Evolutionary conservation across 2,797 vertebrate genomes (phyloP).

Genomic region (Vipera ursinii): DNA sequence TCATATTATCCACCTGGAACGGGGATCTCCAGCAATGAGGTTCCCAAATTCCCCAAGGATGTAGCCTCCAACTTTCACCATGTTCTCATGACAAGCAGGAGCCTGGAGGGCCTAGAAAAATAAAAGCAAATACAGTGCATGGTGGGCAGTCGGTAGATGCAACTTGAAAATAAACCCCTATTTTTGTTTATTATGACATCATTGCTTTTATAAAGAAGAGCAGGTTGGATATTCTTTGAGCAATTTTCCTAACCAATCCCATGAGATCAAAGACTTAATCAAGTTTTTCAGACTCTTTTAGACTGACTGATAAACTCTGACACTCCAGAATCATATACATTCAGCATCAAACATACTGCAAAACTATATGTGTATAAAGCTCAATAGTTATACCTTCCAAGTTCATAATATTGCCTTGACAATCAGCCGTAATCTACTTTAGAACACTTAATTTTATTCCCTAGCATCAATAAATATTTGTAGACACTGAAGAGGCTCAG

Average conservation of each 20-base stretch:
- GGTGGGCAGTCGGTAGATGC: neutral
- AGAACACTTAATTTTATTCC: neutral
- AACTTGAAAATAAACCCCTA: neutral
- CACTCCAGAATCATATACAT: neutral
- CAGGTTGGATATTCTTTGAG: neutral
- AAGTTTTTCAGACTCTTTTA: neutral
- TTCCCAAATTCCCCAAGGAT: constrained; percentile 93
- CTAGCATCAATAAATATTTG: neutral
- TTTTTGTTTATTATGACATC: neutral
- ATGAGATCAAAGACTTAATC: neutral
- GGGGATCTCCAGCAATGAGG: constrained; percentile 88
- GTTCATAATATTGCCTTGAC: neutral
- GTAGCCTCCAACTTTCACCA: constrained; percentile 93
- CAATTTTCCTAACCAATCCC: neutral
- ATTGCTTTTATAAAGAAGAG: neutral
- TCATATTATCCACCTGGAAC: constrained; percentile 79
- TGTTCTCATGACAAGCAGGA: constrained; percentile 90
- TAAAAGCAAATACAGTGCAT: neutral
- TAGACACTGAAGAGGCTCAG: neutral
- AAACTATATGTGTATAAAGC: neutral
- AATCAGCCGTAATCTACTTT: neutral
- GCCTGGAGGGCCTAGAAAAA: constrained; percentile 82
- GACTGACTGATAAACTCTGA: neutral
- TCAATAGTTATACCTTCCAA: neutral
- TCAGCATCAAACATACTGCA: neutral